Evolutionary conservation across 2,888 invertebrate genomes (phyloP).

Genomic region (Encarsia formosa): DNA sequence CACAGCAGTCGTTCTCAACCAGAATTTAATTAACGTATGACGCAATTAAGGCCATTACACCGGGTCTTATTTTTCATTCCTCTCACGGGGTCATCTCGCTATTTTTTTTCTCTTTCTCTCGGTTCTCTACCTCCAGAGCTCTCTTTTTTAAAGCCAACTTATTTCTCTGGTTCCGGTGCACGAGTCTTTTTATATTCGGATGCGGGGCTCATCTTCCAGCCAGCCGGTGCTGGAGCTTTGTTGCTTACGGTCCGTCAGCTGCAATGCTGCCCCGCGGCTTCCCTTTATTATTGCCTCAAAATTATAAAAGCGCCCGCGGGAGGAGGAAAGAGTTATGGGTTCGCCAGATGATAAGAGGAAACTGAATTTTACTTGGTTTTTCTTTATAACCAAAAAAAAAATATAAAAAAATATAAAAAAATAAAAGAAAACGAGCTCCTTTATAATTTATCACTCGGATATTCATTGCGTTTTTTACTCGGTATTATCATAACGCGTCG

Average conservation of each 20-base stretch:
- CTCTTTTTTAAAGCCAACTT: slow-evolving; percentile 2
- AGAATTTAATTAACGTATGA: slow-evolving; percentile 23
- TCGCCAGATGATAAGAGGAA: slow-evolving; percentile 10
- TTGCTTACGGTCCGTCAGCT: slow-evolving; percentile 33
- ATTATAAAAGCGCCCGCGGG: slow-evolving; percentile 25
- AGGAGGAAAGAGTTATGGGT: slow-evolving; percentile 1
- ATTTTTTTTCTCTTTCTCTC: slow-evolving; percentile 15
- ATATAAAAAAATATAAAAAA: too few species aligned
- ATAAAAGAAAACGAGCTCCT: too few species aligned
- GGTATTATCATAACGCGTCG: too few species aligned
- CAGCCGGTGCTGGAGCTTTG: slow-evolving; percentile 24
- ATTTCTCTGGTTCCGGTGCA: background rate
- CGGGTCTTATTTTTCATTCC: background rate
- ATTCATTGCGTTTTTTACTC: too few species aligned
- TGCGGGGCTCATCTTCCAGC: too few species aligned
- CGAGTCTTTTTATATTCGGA: background rate
- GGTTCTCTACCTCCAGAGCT: background rate
- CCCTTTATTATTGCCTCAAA: slow-evolving; percentile 36
- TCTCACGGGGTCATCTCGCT: slow-evolving; percentile 7
- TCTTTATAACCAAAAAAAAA: too few species aligned
- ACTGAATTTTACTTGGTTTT: too few species aligned
- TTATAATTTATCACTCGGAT: too few species aligned
- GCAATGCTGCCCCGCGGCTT: slow-evolving; percentile 27
- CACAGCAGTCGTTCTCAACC: background rate
- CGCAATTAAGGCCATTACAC: slow-evolving; percentile 17